These are phyloP conservation scores for Diceros bicornis DNA, from an alignment of 2,797 vertebrate species.

Conservation along the genomic window DNA sequence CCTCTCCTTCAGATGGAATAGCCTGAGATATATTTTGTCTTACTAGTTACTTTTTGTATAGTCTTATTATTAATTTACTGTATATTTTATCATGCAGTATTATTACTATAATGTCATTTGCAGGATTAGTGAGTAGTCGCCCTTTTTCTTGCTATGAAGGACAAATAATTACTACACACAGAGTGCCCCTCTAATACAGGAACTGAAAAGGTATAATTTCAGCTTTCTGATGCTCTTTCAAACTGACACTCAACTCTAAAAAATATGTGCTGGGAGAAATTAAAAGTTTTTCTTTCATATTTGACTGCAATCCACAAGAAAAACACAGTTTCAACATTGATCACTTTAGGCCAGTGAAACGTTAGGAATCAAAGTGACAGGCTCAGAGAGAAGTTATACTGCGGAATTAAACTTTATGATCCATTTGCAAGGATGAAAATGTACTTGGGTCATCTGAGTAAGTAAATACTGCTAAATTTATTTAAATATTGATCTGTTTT, in stretches of 20 bases:
- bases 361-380: conserved; percentile 77
- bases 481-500: conserved; percentile 85
- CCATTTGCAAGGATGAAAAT: conserved; percentile 80
- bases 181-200: not conserved
- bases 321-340: conserved; percentile 73
- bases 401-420: conserved; percentile 84
- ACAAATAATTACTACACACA: conserved; percentile 7
- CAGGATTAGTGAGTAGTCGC: not conserved
- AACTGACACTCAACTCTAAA: conserved; percentile 45
- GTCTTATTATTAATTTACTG: conserved; percentile 20
- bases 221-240: conserved; percentile 74
- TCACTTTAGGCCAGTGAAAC: conserved; percentile 82
- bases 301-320: conserved; percentile 55
- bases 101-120: not conserved
- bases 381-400: conserved; percentile 73
- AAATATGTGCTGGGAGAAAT: conserved; percentile 71
- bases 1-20: not conserved
- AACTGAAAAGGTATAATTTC: conserved; percentile 60
- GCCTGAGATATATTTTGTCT: not conserved
- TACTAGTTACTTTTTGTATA: not conserved
- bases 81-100: not conserved
- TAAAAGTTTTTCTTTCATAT: conserved; percentile 64
- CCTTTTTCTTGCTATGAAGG: conserved; percentile 50
- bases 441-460: conserved; percentile 71
- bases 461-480: conserved; percentile 80